A percentile compares a stretch with the other conserved stretches of the same genome.
phyloP scores from a whole-genome alignment of 2,113 vertebrate genomes.

The Chionomys nivalis region DNA sequence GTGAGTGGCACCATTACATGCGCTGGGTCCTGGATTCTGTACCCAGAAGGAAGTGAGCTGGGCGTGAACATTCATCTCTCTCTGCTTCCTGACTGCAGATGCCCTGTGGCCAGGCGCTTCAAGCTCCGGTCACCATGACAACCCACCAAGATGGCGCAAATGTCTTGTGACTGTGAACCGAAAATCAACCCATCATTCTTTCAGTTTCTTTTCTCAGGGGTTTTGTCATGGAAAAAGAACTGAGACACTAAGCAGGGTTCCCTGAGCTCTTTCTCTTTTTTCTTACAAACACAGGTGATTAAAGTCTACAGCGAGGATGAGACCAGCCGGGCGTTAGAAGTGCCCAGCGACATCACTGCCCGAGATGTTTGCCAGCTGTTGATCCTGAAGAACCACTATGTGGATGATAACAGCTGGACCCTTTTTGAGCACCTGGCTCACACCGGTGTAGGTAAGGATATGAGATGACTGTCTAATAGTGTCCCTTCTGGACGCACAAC shows the following conservation, averaged over 20 bases:
- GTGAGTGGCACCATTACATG: not conserved
- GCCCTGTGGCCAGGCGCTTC: not conserved
- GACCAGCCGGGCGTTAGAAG: slow-evolving; percentile 94
- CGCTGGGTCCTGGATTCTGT: not conserved
- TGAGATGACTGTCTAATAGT: not conserved
- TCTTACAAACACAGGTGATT: slow-evolving; percentile 94
- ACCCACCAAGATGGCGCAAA: not conserved
- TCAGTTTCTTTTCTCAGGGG: not conserved
- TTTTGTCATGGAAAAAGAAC: not conserved
- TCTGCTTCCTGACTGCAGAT: not conserved
- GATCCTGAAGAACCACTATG: slow-evolving; percentile 95
- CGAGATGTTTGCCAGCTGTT: slow-evolving; percentile 96
- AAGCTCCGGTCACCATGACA: not conserved
- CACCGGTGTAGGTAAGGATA: slow-evolving; percentile 85
- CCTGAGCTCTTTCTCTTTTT: slow-evolving; percentile 78
- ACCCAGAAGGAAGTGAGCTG: too few relatives aligned
- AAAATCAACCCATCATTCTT: not conserved
- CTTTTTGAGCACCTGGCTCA: slow-evolving; percentile 91
- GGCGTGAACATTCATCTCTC: too few relatives aligned
- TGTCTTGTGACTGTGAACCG: not conserved
- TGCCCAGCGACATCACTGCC: slow-evolving; percentile 94
- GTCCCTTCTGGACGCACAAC: not conserved
- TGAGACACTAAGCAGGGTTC: not conserved
- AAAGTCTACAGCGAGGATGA: slow-evolving; percentile 98
- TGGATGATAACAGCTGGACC: slow-evolving; percentile 97